These are phyloP conservation scores for Mythimna ferrago DNA, from an alignment of 2,888 invertebrate genomes.

Conservation along the genomic window DNA sequence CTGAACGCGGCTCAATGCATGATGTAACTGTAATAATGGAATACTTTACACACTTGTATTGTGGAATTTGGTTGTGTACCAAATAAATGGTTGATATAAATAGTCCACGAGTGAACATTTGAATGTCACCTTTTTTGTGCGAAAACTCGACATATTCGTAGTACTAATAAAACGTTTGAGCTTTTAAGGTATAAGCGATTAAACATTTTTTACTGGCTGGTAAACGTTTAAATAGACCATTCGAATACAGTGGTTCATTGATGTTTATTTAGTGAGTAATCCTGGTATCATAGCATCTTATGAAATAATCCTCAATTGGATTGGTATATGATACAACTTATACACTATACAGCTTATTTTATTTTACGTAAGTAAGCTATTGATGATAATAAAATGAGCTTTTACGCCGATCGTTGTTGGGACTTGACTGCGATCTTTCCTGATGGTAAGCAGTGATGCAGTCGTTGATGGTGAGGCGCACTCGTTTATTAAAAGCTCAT, in stretches of 20 bases:
- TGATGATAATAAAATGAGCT: neutral
- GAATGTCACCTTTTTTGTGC: conserved; percentile 62
- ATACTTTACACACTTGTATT: conserved; percentile 72
- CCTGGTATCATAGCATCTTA: conserved; percentile 30
- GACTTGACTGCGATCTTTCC: too few species aligned
- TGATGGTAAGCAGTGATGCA: too few species aligned
- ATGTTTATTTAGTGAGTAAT: conserved; percentile 46
- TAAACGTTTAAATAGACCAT: conserved; percentile 29
- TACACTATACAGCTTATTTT: conserved; percentile 21
- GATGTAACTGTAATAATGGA: conserved; percentile 83
- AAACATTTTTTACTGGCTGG: conserved; percentile 48
- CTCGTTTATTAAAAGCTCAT: too few species aligned
- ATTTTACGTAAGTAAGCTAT: conserved; percentile 3
- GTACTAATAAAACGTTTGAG: conserved; percentile 52
- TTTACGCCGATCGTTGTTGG: neutral
- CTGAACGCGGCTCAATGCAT: conserved; percentile 79
- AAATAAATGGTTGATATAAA: conserved; percentile 70
- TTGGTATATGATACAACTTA: conserved; percentile 13
- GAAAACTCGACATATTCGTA: conserved; percentile 45
- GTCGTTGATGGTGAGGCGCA: too few species aligned
- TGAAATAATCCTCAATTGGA: conserved; percentile 38
- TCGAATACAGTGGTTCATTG: conserved; percentile 24
- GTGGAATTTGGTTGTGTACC: conserved; percentile 68
- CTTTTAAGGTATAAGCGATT: conserved; percentile 48
- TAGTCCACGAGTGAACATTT: conserved; percentile 64